Conservation (phyloP, 2,888 invertebrate genomes). For the Spodoptera littoralis region DNA sequence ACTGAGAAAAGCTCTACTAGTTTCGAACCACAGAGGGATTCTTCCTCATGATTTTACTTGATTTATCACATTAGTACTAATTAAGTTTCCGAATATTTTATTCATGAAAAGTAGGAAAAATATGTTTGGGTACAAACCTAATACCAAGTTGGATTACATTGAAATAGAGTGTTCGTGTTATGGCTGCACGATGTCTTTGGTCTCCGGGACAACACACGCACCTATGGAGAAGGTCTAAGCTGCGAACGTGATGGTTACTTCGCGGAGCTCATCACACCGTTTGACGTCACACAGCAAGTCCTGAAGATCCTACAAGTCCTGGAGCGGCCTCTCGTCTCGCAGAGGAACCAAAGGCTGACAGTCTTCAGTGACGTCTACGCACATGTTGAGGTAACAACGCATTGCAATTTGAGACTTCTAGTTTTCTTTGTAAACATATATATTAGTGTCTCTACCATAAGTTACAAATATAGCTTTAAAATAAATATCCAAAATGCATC, state of each 20-base stretch:
- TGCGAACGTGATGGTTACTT: constrained; percentile 81
- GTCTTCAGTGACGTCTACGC: constrained; percentile 83
- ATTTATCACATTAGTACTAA: too few species aligned
- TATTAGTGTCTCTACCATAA: too few species aligned
- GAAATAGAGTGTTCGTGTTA: constrained; percentile 74
- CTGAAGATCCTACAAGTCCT: constrained; percentile 75
- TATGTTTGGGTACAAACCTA: neutral
- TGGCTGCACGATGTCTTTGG: constrained; percentile 83
- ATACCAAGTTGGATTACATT: neutral
- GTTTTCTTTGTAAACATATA: too few species aligned
- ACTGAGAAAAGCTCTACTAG: too few species aligned
- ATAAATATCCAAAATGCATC: too few species aligned
- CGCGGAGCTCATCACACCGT: constrained; percentile 76
- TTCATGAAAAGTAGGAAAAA: too few species aligned
- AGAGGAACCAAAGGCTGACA: constrained; percentile 70
- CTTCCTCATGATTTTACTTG: too few species aligned
- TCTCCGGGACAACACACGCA: constrained; percentile 75
- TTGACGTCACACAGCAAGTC: constrained; percentile 82
- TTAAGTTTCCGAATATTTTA: too few species aligned
- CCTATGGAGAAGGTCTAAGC: constrained; percentile 69
- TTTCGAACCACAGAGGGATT: too few species aligned
- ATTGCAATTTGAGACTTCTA: too few species aligned
- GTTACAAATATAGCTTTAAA: too few species aligned
- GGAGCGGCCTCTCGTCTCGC: constrained; percentile 80
- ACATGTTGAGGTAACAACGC: constrained; percentile 75